Evolutionary conservation across 2,888 invertebrate species (phyloP).

Genomic region (Neoascia interrupta): DNA sequence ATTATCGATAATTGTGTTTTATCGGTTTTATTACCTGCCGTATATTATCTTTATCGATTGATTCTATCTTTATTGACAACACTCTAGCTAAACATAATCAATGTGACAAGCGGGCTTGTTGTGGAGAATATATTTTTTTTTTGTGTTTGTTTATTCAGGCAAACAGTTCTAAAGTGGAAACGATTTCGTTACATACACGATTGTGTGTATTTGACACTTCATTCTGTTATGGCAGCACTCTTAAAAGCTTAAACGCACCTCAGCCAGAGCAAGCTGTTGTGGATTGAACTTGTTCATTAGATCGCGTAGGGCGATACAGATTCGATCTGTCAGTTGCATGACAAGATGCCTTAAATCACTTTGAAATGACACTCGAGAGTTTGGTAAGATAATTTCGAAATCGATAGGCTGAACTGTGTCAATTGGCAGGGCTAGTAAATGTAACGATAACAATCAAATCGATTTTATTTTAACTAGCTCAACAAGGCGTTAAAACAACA

Average conservation of each 20-base stretch:
- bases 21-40: conserved; percentile 55
- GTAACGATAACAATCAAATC: too few species aligned
- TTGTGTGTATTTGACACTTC: conserved; percentile 57
- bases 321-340: conserved; percentile 53
- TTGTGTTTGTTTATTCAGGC: conserved; percentile 55
- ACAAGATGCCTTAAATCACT: conserved; percentile 52
- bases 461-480: too few species aligned
- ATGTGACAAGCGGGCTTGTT: conserved; percentile 49
- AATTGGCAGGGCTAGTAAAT: too few species aligned
- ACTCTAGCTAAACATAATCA: conserved; percentile 48
- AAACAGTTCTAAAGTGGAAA: conserved; percentile 6
- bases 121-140: too few species aligned
- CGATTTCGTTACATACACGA: conserved; percentile 17
- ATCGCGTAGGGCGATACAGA: conserved; percentile 38
- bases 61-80: conserved; percentile 56
- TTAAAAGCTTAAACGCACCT: conserved; percentile 8
- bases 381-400: too few species aligned
- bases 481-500: too few species aligned
- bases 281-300: conserved; percentile 33
- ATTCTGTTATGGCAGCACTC: conserved; percentile 39
- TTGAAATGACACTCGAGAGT: conserved; percentile 44
- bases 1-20: conserved; percentile 62
- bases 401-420: too few species aligned
- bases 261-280: neutral
- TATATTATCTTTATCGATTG: conserved; percentile 50